Conservation (phyloP, 2,888 invertebrate genomes). For the Diogma glabrata region DNA sequence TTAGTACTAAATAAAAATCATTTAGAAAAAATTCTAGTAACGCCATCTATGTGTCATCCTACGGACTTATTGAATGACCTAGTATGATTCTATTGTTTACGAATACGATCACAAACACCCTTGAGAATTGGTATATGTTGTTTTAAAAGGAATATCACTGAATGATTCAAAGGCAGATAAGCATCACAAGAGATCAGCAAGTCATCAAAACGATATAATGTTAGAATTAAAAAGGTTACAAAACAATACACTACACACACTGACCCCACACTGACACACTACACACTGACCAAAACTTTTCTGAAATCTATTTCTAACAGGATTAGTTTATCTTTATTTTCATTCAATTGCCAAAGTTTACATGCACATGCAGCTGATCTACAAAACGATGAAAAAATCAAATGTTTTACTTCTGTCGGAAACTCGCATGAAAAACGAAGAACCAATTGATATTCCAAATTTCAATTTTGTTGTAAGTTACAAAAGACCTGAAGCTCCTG, state of each 20-base stretch:
- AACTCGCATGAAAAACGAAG: slow-evolving; percentile 10
- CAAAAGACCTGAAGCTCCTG: slow-evolving; percentile 15
- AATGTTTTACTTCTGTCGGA: slow-evolving; percentile 14
- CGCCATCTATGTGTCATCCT: too few relatives aligned
- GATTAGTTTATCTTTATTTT: slow-evolving; percentile 3
- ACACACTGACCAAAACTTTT: slow-evolving; percentile 14
- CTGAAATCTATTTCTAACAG: slow-evolving; percentile 6
- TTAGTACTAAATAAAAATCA: too few relatives aligned
- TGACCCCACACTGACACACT: too few relatives aligned
- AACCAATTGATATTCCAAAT: slow-evolving; percentile 8
- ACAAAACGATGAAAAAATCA: slow-evolving; percentile 11
- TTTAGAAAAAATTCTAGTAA: too few relatives aligned
- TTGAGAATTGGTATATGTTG: too few relatives aligned
- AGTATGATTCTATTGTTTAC: slow-evolving; percentile 12
- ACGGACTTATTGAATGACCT: too few relatives aligned
- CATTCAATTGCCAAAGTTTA: slow-evolving; percentile 13
- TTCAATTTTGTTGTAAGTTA: slow-evolving; percentile 18
- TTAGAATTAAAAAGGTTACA: slow-evolving; percentile 9
- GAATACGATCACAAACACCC: slow-evolving; percentile 10
- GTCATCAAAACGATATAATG: too few relatives aligned
- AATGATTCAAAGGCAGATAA: too few relatives aligned
- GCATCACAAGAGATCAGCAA: slow-evolving; percentile 16
- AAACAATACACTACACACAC: slow-evolving; percentile 11
- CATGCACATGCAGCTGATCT: slow-evolving; percentile 9
- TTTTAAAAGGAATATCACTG: too few relatives aligned